Evolutionary conservation across 2,113 vertebrate genomes (phyloP), one percentile per base, ranked within the genome.

Genomic region (Cottus gobio): DNA sequence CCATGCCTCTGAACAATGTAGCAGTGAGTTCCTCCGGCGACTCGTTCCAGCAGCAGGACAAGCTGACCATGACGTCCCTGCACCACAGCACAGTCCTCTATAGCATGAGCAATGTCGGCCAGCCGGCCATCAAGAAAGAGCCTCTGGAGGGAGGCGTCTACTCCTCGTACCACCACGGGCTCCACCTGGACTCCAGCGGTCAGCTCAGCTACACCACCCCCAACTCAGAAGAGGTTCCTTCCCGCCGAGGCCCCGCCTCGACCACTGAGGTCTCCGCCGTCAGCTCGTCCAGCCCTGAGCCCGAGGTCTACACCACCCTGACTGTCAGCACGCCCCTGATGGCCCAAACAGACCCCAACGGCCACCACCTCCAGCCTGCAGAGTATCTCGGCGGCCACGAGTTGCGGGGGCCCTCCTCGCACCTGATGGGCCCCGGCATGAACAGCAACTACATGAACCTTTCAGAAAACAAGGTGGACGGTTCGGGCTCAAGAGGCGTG

Each of bases 51-150:
- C 91, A 84, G 66, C 91, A 93, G 87, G 94, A 94, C 87, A 95
- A 94, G 89, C 79, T 94, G 80, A 86, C 73, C 83, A 93, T 95
- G 91, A 80, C 93, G 60, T 95, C 97, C 9, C 95, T 98, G 11
- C 73, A 97, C 71, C 96, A 97, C 0, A 96, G 93, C 82, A 95
- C 97, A 1, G 96, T 99, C 31, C 96, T 98, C 82, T 99, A 99
- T 90, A 96, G 96, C 2, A 95, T 99, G 93, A 96, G 95, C 79
- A 96, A 95, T 82, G 90, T 95, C 0, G 90, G 92, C 79, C 96
- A 96, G 85, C 46, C 95, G 26, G 90, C 96, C 92, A 96, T 99
- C 91, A 99, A 99, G 90, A 98, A 99, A 89, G 98, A 99, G 93
- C 96, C 96, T 68, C 75, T 93, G 89, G 95, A 96, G 63, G 91